Conservation (phyloP, 2,797 vertebrate species). For the Mormyrus proboscirostris region DNA sequence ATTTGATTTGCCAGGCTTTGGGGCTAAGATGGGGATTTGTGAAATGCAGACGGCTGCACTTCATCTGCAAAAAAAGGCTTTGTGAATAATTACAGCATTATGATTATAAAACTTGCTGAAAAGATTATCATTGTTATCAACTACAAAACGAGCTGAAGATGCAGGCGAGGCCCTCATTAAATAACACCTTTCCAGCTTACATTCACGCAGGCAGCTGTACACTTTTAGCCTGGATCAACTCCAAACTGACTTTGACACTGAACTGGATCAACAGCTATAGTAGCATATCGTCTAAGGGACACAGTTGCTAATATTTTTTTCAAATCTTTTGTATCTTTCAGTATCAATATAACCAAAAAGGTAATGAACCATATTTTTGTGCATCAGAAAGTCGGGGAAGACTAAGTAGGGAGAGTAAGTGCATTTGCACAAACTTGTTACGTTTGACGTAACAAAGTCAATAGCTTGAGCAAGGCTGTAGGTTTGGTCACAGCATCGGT, state of each 20-base stretch:
- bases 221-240: background rate
- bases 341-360: background rate
- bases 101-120: constrained; percentile 19
- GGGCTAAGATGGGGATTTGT: constrained; percentile 32
- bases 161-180: background rate
- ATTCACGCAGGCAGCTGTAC: background rate
- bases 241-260: background rate
- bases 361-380: background rate
- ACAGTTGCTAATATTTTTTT: background rate
- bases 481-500: background rate
- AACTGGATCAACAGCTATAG: background rate
- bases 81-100: constrained; percentile 23
- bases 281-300: background rate
- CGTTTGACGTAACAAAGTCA: background rate
- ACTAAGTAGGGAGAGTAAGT: background rate
- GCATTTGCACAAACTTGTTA: background rate
- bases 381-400: background rate
- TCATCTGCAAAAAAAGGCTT: constrained; percentile 8
- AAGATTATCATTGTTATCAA: background rate
- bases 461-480: background rate
- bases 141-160: background rate
- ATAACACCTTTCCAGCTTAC: background rate
- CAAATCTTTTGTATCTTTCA: background rate
- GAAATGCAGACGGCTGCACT: constrained; percentile 20
- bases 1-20: constrained; percentile 26